Conservation (phyloP, 2,113 vertebrate species). For the Callipepla californica region DNA sequence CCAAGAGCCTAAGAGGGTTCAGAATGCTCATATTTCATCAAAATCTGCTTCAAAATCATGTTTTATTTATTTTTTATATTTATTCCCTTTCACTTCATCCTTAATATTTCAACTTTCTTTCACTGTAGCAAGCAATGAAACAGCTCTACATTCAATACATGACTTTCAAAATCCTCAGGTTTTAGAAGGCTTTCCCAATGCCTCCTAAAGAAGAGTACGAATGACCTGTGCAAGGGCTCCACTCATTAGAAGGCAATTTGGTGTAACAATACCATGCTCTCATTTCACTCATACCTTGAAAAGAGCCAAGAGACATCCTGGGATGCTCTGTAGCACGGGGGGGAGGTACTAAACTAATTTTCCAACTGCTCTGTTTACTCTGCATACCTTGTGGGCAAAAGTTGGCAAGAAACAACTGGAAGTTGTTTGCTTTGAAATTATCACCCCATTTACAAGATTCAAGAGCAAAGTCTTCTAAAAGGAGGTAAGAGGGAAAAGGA, state of each 20-base stretch:
- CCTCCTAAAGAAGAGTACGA: not conserved
- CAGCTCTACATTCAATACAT: not conserved
- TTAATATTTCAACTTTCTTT: not conserved
- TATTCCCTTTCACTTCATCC: not conserved
- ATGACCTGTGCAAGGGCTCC: not conserved
- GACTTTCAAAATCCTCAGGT: conserved; percentile 2
- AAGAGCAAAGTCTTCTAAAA: conserved; percentile 53
- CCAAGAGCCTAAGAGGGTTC: not conserved
- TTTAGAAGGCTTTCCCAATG: conserved; percentile 33
- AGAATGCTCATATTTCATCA: not conserved
- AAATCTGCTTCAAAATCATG: not conserved
- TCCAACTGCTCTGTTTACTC: conserved; percentile 66
- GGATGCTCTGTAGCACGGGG: not conserved
- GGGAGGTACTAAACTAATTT: conserved; percentile 42
- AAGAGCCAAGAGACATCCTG: not conserved
- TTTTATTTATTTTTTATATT: not conserved
- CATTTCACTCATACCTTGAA: not conserved
- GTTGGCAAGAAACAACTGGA: conserved; percentile 55
- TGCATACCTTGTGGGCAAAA: conserved; percentile 65
- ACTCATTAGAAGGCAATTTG: not conserved
- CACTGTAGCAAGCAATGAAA: not conserved
- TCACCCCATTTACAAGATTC: conserved; percentile 70
- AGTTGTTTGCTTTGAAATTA: conserved; percentile 74
- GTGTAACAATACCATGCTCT: not conserved
- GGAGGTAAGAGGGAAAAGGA: conserved; percentile 64